Percentiles rank a stretch among this genome's conserved stretches.
Conservation (phyloP, 2,797 vertebrate species). For the Buceros bicornis region DNA sequence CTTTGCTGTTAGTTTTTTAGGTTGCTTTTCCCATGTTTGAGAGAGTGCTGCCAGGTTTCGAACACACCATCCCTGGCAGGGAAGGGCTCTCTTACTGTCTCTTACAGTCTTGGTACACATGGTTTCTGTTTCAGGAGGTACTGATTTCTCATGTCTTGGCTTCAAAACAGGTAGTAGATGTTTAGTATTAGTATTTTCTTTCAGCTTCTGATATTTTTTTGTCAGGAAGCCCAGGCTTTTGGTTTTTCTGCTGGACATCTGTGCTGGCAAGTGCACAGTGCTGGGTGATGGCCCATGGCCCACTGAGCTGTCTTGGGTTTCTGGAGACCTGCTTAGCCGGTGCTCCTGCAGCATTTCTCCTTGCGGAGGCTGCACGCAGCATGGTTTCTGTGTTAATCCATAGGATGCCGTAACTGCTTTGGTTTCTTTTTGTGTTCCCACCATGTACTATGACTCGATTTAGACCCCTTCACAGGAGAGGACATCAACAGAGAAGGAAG, state of each 20-base stretch:
- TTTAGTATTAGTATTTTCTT: not conserved
- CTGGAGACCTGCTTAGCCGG: not conserved
- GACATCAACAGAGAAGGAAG: not conserved
- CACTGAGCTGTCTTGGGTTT: rapidly evolving
- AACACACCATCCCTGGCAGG: not conserved
- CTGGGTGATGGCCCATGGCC: rapidly evolving
- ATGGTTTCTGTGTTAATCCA: not conserved
- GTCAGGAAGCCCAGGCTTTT: not conserved
- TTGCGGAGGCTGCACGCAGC: not conserved
- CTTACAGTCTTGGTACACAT: rapidly evolving
- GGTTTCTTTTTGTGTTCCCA: not conserved
- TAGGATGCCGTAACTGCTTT: not conserved
- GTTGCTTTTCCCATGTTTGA: not conserved
- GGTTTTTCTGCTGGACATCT: not conserved
- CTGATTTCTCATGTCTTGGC: not conserved
- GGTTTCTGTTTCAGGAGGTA: not conserved
- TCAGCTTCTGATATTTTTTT: not conserved
- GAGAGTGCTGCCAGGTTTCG: not conserved
- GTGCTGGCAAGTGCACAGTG: not conserved
- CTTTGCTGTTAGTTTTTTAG: not conserved
- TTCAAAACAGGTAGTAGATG: not conserved
- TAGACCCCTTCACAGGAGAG: not conserved
- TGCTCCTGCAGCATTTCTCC: not conserved
- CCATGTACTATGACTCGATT: not conserved
- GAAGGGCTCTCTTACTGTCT: not conserved